Evolutionary conservation across 2,888 invertebrate genomes (phyloP), one percentile per base, ranked within the genome.

Genomic region (Elmis aenea): DNA sequence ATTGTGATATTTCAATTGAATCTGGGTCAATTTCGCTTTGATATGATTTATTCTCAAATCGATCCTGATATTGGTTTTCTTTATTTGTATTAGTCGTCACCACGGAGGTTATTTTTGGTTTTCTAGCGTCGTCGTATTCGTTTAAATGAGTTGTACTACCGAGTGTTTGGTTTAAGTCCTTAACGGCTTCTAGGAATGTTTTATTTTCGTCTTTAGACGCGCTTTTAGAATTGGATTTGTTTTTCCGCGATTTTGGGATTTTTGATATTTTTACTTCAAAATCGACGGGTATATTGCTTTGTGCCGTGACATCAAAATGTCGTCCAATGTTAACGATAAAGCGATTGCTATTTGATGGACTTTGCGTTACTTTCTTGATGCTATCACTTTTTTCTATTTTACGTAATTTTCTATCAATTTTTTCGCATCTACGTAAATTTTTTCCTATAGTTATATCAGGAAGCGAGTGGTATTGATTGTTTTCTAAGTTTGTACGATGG

Each of bases 401-500:
- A 20, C 83, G 69, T 34, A 83, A 62, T 59, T 83, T 82, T 36
- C 78, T 77, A 61, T 84, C 83, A 52, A 83, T 83, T 48, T 77
- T 75, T 59, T 83, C 83, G 38, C 79, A 82, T 57, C 79, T 81
- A 52, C 79, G 75, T 42, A 83, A 71, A 57, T 79, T 80, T 59
- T 81, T 80, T 40, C 81, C 76, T 13, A 79, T 77, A 36, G 79
- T 79, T 26, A 83, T 78, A 61, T 83, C 83, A 5, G 83, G 83
- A 44, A 83, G 66, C 12, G 83, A 83, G 62, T 79, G 77, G 55
- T 80, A 84, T 59, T 82, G 81, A 60, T 83, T 82, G 61, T 80
- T 79, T 43, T 72, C 69, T 42, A 79, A 62, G 27, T 41, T 26
- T 16, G 35, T 35, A 20, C 27, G 26, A n/a, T n/a, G n/a, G n/a